A percentile compares a stretch with the other conserved stretches of the same genome.
These are phyloP conservation scores for Balanococcus diminutus DNA, from an alignment of 2,888 invertebrate species.

Conservation along the genomic window DNA sequence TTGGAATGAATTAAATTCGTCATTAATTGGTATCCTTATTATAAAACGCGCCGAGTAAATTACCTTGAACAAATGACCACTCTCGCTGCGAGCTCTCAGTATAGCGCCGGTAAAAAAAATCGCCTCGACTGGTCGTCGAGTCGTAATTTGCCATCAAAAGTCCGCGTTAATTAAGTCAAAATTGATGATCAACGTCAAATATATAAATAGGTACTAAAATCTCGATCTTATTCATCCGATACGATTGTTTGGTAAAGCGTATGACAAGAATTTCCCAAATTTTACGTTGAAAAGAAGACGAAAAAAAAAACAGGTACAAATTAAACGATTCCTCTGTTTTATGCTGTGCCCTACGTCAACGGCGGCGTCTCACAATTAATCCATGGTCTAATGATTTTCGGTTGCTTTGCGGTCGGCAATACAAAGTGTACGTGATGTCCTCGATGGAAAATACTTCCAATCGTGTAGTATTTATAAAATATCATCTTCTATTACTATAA, in stretches of 20 bases:
- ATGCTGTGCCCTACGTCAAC: neutral
- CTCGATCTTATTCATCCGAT: neutral
- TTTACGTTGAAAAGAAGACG: neutral
- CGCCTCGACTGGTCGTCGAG: neutral
- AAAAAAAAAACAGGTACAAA: conserved; percentile 3
- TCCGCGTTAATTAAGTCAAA: neutral
- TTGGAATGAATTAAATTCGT: neutral
- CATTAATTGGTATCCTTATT: neutral
- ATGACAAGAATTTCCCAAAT: neutral
- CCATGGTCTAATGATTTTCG: conserved; percentile 2
- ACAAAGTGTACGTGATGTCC: conserved; percentile 25
- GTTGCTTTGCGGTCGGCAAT: conserved; percentile 20
- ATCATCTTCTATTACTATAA: conserved; percentile 12
- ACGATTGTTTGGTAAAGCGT: neutral
- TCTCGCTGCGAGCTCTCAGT: neutral
- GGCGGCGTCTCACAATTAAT: conserved; percentile 22
- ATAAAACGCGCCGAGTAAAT: neutral
- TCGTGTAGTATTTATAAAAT: conserved; percentile 16
- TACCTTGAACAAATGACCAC: neutral
- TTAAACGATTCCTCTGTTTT: conserved; percentile 19
- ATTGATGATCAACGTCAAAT: conserved; percentile 18
- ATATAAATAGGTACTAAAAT: conserved; percentile 22
- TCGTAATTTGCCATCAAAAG: conserved; percentile 24
- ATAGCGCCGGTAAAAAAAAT: neutral
- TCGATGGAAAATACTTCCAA: neutral